These are phyloP conservation scores for Alosa sapidissima DNA, from an alignment of 2,797 vertebrate genomes.

Conservation along the genomic window DNA sequence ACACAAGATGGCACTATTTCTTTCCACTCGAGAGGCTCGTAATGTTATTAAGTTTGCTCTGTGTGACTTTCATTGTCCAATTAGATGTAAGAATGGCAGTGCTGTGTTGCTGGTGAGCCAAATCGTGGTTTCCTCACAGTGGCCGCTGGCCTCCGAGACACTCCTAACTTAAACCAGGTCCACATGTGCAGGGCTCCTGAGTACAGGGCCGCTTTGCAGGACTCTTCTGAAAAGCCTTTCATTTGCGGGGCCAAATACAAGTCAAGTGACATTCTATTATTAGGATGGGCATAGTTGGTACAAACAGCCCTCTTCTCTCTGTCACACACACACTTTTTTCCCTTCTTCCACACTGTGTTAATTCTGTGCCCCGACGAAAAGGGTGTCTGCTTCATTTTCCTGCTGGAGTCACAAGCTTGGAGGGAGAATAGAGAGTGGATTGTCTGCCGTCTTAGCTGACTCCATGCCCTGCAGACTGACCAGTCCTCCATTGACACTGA, in stretches of 20 bases:
- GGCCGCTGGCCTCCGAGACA: neutral
- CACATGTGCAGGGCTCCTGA: conserved; percentile 12
- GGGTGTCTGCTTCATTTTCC: conserved; percentile 72
- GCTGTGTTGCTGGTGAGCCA: neutral
- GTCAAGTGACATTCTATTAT: conserved; percentile 65
- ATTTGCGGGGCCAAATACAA: conserved; percentile 55
- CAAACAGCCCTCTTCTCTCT: conserved; percentile 38
- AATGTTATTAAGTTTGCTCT: conserved; percentile 15
- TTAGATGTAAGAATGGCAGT: neutral
- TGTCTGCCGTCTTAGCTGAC: conserved; percentile 67
- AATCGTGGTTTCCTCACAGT: conserved; percentile 16
- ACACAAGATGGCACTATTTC: neutral
- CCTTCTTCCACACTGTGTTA: conserved; percentile 25
- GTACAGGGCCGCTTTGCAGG: conserved; percentile 18
- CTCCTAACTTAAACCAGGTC: conserved; percentile 22
- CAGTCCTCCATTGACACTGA: neutral
- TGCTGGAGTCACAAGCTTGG: conserved; percentile 67
- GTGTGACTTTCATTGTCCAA: conserved; percentile 18
- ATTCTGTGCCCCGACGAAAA: conserved; percentile 64
- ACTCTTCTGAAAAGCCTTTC: conserved; percentile 62
- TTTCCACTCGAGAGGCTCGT: conserved; percentile 16
- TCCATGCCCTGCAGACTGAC: conserved; percentile 19
- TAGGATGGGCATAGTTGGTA: conserved; percentile 70
- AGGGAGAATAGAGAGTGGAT: conserved; percentile 78
- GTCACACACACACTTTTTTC: conserved; percentile 7